These are phyloP conservation scores for Rhombomys opimus DNA, from an alignment of 2,113 vertebrate species.

Conservation along the genomic window DNA sequence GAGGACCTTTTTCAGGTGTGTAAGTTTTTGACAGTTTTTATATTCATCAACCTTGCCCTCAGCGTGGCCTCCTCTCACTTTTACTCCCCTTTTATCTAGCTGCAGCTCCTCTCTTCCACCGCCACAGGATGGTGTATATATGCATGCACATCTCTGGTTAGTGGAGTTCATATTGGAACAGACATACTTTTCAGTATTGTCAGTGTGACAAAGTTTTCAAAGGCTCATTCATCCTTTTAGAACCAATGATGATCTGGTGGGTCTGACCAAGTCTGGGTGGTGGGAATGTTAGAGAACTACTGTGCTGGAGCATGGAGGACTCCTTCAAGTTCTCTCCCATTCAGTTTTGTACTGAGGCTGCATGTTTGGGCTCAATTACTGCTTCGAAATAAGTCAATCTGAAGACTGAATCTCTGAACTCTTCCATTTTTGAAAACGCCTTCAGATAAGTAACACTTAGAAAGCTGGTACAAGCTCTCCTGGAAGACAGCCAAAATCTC, in stretches of 20 bases:
- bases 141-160: not conserved
- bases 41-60: not conserved
- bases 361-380: not conserved
- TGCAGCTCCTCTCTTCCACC: not conserved
- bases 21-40: not conserved
- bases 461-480: not conserved
- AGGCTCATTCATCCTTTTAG: not conserved
- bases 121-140: not conserved
- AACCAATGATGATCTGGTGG: not conserved
- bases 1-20: not conserved
- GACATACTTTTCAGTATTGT: not conserved
- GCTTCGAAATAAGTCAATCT: not conserved
- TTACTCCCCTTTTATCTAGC: not conserved
- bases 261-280: not conserved
- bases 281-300: not conserved
- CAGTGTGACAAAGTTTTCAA: not conserved
- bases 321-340: not conserved
- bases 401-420: not conserved
- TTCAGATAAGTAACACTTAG: not conserved
- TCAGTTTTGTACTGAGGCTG: not conserved
- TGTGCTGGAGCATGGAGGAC: fast-evolving
- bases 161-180: not conserved
- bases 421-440: not conserved
- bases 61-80: not conserved
- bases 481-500: not conserved